Conservation (phyloP, 2,888 invertebrate species). For the Thumatha senex region DNA sequence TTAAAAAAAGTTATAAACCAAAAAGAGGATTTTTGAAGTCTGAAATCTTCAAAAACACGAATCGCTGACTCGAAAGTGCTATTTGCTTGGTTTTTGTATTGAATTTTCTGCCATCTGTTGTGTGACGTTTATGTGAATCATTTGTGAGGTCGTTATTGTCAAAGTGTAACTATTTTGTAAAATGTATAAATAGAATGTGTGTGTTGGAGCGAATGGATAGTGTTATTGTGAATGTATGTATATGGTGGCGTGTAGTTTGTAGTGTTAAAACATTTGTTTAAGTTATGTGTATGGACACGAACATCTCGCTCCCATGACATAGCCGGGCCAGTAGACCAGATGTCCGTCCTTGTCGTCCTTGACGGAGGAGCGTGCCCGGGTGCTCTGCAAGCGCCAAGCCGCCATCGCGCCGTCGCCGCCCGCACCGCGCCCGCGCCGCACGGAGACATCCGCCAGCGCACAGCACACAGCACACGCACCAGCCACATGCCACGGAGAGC, state of each 20-base stretch:
- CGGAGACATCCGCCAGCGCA: slow-evolving; percentile 9
- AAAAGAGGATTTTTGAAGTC: slow-evolving; percentile 24
- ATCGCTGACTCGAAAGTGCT: slow-evolving; percentile 38
- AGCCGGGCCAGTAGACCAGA: slow-evolving; percentile 99
- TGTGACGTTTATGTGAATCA: slow-evolving; percentile 28
- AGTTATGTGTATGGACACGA: slow-evolving; percentile 90
- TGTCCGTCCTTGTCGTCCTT: slow-evolving; percentile 99
- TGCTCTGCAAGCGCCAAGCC: slow-evolving; percentile 85
- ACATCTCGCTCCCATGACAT: slow-evolving; percentile 99
- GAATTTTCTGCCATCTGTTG: slow-evolving; percentile 28
- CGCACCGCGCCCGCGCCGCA: slow-evolving; percentile 22
- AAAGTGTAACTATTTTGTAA: slow-evolving; percentile 21
- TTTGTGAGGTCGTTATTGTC: slow-evolving; percentile 20
- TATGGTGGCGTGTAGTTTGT: slow-evolving; percentile 25
- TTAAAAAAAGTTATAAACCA: slow-evolving; percentile 34
- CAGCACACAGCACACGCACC: slow-evolving; percentile 27
- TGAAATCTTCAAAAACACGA: slow-evolving; percentile 44
- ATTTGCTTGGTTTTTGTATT: slow-evolving; percentile 30
- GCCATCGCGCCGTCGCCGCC: slow-evolving; percentile 43
- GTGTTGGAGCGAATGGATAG: slow-evolving; percentile 22
- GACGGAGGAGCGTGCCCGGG: slow-evolving; percentile 94
- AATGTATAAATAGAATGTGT: slow-evolving; percentile 10
- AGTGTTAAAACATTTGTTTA: slow-evolving; percentile 49
- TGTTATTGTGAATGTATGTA: slow-evolving; percentile 28
- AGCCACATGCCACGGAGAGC: slow-evolving; percentile 65